These are phyloP conservation scores for Hylaeus volcanicus DNA, from an alignment of 1,140 invertebrate genomes.

Conservation along the genomic window DNA sequence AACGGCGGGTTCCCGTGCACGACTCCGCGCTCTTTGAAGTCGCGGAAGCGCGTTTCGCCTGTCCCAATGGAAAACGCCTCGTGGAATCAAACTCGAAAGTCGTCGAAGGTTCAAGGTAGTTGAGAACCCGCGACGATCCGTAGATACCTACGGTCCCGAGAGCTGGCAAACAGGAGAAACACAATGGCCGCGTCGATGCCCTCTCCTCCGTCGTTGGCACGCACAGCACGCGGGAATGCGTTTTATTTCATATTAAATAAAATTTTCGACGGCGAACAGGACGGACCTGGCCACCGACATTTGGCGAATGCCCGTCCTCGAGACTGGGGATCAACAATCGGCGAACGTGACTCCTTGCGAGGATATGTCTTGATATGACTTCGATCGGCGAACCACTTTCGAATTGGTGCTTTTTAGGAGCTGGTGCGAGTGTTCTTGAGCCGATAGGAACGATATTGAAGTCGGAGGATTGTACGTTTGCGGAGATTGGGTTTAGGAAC, in stretches of 20 bases:
- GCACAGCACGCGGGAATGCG: conserved; percentile 74
- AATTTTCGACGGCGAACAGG: conserved; percentile 69
- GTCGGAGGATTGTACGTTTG: no score
- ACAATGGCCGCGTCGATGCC: conserved; percentile 64
- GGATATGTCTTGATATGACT: conserved; percentile 33
- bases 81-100: neutral
- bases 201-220: conserved; percentile 68
- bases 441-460: neutral
- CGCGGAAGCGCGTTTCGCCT: conserved; percentile 25
- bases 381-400: neutral
- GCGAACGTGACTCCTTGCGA: conserved; percentile 1
- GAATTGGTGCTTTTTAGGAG: neutral
- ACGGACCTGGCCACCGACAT: conserved; percentile 54
- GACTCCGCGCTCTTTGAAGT: conserved; percentile 14
- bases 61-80: conserved; percentile 30
- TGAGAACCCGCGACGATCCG: conserved; percentile 72
- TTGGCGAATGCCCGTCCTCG: conserved; percentile 53
- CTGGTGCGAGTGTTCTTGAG: neutral
- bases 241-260: conserved; percentile 79
- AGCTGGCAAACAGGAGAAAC: conserved; percentile 67
- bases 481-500: no score
- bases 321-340: neutral
- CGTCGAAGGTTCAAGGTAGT: conserved; percentile 40
- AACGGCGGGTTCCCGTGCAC: conserved; percentile 17
- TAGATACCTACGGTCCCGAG: conserved; percentile 61